Conservation (phyloP, 2,888 invertebrate genomes). For the Phragmatobia fuliginosa region DNA sequence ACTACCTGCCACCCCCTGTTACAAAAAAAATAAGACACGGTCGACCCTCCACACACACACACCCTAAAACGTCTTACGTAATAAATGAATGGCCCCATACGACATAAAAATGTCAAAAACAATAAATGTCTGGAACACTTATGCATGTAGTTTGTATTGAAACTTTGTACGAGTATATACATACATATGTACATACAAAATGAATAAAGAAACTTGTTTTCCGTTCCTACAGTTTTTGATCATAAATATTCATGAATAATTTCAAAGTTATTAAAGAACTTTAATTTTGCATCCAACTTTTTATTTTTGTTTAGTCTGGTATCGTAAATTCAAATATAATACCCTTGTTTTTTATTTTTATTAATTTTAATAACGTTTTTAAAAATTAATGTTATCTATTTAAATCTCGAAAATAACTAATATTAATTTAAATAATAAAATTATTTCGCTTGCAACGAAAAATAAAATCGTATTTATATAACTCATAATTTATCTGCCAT, state of each 20-base stretch:
- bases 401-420: background rate
- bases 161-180: slow-evolving; percentile 29
- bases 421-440: slow-evolving; percentile 3
- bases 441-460: slow-evolving; percentile 10
- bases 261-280: slow-evolving; percentile 32
- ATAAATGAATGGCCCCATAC: background rate
- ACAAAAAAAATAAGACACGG: too few relatives aligned
- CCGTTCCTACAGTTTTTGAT: slow-evolving; percentile 24
- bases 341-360: slow-evolving; percentile 2
- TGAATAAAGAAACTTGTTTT: slow-evolving; percentile 24
- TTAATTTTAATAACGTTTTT: slow-evolving; percentile 8
- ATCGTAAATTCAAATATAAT: slow-evolving; percentile 21
- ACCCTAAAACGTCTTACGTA: too few relatives aligned
- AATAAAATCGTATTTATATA: slow-evolving; percentile 10
- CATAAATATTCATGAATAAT: slow-evolving; percentile 47
- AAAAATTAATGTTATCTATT: slow-evolving; percentile 13
- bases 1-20: too few relatives aligned
- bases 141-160: slow-evolving; percentile 4
- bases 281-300: slow-evolving; percentile 27
- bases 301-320: slow-evolving; percentile 27
- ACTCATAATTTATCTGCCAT: too few relatives aligned
- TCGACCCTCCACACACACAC: too few relatives aligned
- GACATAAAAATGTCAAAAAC: background rate
- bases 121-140: background rate
- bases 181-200: slow-evolving; percentile 26